phyloP scores from a whole-genome alignment of 2,113 vertebrate species.

The Campylomormyrus numenius region DNA sequence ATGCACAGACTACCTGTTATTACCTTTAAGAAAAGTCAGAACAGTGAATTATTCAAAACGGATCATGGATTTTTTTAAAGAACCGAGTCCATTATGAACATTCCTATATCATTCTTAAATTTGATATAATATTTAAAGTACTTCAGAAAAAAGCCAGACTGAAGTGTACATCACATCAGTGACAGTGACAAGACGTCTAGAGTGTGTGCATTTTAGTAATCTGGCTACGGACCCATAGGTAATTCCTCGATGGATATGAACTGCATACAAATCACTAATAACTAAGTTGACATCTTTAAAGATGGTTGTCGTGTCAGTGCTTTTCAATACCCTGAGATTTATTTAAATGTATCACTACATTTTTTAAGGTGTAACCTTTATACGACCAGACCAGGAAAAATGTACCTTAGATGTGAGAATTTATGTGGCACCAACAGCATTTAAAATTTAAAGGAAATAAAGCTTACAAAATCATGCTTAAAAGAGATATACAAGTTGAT shows the following conservation, averaged over 20 bases:
- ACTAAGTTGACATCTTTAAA: neutral
- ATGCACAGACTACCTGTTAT: neutral
- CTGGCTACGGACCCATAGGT: neutral
- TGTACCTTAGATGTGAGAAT: conserved; percentile 24
- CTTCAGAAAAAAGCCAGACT: neutral
- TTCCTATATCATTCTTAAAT: neutral
- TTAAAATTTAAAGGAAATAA: conserved; percentile 26
- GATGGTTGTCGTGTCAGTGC: neutral
- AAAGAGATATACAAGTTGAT: conserved; percentile 47
- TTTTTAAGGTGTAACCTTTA: conserved; percentile 41
- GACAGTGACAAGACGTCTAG: neutral
- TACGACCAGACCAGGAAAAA: conserved; percentile 51
- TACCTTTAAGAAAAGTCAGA: neutral
- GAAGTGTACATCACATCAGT: neutral
- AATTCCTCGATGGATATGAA: neutral
- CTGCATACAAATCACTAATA: neutral
- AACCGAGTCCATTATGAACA: neutral
- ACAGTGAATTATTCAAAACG: neutral
- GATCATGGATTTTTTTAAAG: neutral
- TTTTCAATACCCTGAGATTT: neutral
- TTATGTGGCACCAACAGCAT: conserved; percentile 47
- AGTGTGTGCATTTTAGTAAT: neutral
- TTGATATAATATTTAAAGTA: neutral
- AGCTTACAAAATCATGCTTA: conserved; percentile 47
- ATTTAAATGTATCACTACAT: neutral